Conservation (phyloP, 2,888 invertebrate species). For the Drosophila birchii region DNA sequence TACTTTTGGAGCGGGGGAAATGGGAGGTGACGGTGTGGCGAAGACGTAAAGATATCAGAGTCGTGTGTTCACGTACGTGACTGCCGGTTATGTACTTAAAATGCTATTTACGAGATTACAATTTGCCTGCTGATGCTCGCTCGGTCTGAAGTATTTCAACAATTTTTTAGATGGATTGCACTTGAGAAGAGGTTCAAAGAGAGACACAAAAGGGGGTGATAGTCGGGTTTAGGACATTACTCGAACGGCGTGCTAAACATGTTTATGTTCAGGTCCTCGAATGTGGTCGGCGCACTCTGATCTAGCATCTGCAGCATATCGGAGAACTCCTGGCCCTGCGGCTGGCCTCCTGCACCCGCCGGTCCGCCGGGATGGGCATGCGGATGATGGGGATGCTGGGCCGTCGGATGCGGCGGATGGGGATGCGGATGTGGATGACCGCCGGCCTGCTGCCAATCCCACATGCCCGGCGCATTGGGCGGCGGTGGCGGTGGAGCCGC, state of each 20-base stretch:
- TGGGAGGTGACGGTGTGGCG: conserved; percentile 12
- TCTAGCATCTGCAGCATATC: conserved; percentile 97
- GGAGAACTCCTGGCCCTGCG: conserved; percentile 92
- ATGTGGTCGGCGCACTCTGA: conserved; percentile 92
- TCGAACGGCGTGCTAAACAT: conserved; percentile 95
- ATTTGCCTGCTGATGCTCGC: conserved; percentile 49
- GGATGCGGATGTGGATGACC: conserved; percentile 84
- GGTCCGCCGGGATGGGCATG: conserved; percentile 84
- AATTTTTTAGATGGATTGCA: conserved; percentile 68
- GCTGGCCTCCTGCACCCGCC: conserved; percentile 85
- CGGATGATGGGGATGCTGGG: conserved; percentile 69
- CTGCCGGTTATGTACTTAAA: conserved; percentile 74
- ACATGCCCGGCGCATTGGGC: conserved; percentile 87
- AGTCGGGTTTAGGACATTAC: conserved; percentile 82
- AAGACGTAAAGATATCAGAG: conserved; percentile 43
- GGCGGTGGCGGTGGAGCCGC: conserved; percentile 69
- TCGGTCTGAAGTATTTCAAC: conserved; percentile 68
- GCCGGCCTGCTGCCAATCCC: conserved; percentile 90
- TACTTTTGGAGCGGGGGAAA: conserved; percentile 35
- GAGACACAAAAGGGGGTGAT: conserved; percentile 1
- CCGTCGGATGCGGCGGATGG: conserved; percentile 81
- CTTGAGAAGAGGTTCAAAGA: conserved; percentile 50
- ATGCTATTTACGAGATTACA: conserved; percentile 74
- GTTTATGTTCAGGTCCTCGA: conserved; percentile 94
- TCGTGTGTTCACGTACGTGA: conserved; percentile 54